Base-by-base conservation (phyloP, 2,888 invertebrate genomes). In the Caenorhabditis plicata region DNA sequence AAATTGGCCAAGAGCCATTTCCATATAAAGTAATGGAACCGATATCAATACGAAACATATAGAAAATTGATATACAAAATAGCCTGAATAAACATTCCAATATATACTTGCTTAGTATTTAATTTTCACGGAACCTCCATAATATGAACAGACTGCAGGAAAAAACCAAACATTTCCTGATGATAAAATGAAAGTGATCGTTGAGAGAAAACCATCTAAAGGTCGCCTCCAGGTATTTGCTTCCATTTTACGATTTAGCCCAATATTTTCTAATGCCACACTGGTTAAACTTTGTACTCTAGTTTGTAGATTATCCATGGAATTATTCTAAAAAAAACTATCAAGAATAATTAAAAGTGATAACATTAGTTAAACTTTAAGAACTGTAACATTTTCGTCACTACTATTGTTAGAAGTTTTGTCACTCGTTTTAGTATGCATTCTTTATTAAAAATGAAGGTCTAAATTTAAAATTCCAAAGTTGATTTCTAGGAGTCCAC, bases 1-100 rank as follows among this genome's bases (percentile, higher is more conserved):
- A 39, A 63, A 70, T 40, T 70, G 69, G 20, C 69, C 69, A 3
- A 70, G 45, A 9, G 64, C 57, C 19, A 67, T 63, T 62, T 67
- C 69, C 45, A 64, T 53, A 43, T 64, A 62, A 7, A 70, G 47
- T 23, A 70, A 47, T 20, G 69, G 69, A 13, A 70, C 45, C 1
- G 56, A 60, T 23, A 61, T 46, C 22, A 61, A 29, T 0, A 70
- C 7, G 38, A 53, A 67, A 15, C 55, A 56, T 1, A 60, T 3
- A 1, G 54, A 38, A 46, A 62, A 67, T 33, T 61, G 63, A 20
- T 54, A 38, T 3, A 58, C 41, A 38, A 66, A 67, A 42, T 33
- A 51, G 7, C 57, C 54, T 50, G 40, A 3, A 42, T 19, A 7
- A 43, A 32, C 4, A 32, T 40, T 22, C 19, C 22, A 20, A n/a